phyloP scores from a whole-genome alignment of 2,113 vertebrate genomes.

The Chaetops frenatus region DNA sequence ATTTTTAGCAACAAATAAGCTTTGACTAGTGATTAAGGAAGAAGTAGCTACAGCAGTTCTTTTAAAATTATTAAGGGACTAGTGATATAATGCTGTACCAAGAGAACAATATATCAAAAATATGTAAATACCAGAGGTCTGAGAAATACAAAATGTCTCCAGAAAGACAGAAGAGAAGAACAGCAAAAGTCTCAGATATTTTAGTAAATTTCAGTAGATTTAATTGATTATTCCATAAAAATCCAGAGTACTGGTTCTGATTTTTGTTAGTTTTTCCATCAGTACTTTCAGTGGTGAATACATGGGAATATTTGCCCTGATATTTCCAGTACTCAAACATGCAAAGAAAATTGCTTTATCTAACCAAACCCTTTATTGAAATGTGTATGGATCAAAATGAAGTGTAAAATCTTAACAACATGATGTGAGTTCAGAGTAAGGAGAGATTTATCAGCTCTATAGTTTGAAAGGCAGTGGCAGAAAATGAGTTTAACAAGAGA shows the following conservation, averaged over 20 bases:
- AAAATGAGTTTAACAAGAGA: constrained; percentile 62
- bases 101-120: neutral
- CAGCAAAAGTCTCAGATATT: neutral
- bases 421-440: neutral
- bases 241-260: neutral
- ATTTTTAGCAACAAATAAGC: neutral
- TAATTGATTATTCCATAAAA: neutral
- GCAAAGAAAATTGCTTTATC: neutral
- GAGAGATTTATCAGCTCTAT: neutral
- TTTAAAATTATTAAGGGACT: neutral
- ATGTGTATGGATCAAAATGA: neutral
- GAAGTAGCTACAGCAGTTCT: neutral
- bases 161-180: neutral
- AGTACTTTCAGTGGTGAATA: neutral
- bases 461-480: constrained; percentile 45
- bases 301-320: neutral
- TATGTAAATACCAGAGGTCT: neutral
- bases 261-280: neutral
- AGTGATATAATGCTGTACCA: neutral
- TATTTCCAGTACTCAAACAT: neutral
- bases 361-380: neutral
- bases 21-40: neutral
- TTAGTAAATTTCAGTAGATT: neutral
- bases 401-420: neutral
- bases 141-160: neutral